Evolutionary conservation across 2,888 invertebrate species (phyloP).

Genomic region (Agelastica alni): DNA sequence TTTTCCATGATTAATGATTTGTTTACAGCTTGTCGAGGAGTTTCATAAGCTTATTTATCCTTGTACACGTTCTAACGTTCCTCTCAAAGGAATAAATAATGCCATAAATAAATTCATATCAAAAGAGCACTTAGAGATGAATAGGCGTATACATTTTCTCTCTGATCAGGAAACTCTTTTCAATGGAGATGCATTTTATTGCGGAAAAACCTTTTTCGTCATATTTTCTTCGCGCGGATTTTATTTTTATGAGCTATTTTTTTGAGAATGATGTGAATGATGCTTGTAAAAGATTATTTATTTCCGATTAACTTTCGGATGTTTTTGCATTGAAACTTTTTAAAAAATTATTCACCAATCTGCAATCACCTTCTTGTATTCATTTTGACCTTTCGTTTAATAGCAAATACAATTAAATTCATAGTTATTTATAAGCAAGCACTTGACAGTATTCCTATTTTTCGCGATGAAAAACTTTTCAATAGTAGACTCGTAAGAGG

Average conservation of each 20-base stretch:
- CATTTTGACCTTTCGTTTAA: no score
- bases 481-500: no score
- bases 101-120: slow-evolving; percentile 32
- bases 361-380: no score
- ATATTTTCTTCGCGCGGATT: background rate
- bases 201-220: slow-evolving; percentile 5
- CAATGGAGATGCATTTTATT: slow-evolving; percentile 9
- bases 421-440: no score
- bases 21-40: slow-evolving; percentile 27
- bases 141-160: slow-evolving; percentile 21
- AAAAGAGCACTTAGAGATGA: slow-evolving; percentile 31
- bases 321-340: background rate
- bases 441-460: no score
- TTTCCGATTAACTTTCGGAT: background rate
- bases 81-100: slow-evolving; percentile 31
- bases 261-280: slow-evolving; percentile 2
- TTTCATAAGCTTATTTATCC: slow-evolving; percentile 19
- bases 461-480: no score
- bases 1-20: slow-evolving; percentile 36
- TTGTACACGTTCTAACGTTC: slow-evolving; percentile 14
- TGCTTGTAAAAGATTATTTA: slow-evolving; percentile 2
- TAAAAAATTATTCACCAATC: background rate
- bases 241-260: slow-evolving; percentile 4
- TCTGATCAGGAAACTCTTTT: slow-evolving; percentile 16
- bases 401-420: no score